Percentiles rank a stretch among this genome's conserved stretches.
Evolutionary conservation across 2,113 vertebrate species (phyloP).

Genomic region (Microcebus lehilahytsara): DNA sequence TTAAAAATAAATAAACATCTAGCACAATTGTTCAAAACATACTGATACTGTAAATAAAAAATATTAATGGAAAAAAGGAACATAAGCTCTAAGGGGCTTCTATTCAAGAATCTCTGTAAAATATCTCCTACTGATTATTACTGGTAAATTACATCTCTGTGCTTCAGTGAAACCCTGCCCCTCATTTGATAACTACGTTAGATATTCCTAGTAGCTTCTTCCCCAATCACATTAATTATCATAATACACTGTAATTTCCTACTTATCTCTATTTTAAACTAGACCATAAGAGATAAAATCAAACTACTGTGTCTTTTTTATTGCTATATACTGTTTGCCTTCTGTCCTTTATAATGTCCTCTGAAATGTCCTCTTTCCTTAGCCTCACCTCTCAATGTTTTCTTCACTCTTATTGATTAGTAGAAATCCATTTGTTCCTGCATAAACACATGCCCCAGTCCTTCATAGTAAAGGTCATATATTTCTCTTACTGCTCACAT

Average conservation of each 20-base stretch:
- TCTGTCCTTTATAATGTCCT: background rate
- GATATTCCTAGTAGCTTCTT: background rate
- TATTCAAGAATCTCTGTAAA: background rate
- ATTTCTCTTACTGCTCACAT: background rate
- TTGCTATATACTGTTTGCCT: background rate
- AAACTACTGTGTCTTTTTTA: background rate
- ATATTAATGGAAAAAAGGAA: background rate
- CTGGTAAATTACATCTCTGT: background rate
- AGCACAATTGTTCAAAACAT: background rate
- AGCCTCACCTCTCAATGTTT: background rate
- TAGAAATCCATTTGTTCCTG: background rate
- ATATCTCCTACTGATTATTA: background rate
- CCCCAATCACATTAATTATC: background rate
- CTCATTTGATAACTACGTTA: background rate
- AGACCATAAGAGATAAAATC: background rate
- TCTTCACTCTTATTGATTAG: background rate
- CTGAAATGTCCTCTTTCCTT: background rate
- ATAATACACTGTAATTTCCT: background rate
- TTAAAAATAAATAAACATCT: background rate
- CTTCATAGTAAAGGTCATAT: background rate
- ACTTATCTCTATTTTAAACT: background rate
- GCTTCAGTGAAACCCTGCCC: background rate
- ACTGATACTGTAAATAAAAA: background rate
- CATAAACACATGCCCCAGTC: fast-evolving
- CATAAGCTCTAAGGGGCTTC: background rate